Evolutionary conservation across 2,113 vertebrate species (phyloP).

Genomic region (Bombycilla garrulus): DNA sequence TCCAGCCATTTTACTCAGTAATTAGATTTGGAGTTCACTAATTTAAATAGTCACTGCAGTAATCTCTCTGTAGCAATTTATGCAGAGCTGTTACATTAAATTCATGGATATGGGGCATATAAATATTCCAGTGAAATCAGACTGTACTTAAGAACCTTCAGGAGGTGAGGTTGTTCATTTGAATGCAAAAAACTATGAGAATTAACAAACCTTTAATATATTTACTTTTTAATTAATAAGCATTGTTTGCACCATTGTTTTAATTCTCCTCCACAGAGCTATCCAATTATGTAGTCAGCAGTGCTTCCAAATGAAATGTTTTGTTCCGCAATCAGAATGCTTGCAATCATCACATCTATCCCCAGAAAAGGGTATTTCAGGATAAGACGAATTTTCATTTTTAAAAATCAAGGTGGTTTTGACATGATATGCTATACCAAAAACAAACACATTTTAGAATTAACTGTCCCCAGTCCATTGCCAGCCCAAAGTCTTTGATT

Average conservation of each 20-base stretch:
- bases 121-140: neutral
- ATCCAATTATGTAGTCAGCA: neutral
- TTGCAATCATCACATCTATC: neutral
- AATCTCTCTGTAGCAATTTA: neutral
- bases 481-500: neutral
- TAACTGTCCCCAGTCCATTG: neutral
- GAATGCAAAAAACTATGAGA: neutral
- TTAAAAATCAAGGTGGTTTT: neutral
- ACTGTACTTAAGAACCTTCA: neutral
- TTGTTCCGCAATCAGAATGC: neutral
- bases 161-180: neutral
- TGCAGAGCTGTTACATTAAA: neutral
- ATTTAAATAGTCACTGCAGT: slow-evolving; percentile 6
- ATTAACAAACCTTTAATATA: neutral
- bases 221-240: neutral
- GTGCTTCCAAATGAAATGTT: neutral
- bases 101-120: neutral
- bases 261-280: neutral
- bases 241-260: neutral
- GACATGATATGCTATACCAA: neutral
- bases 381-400: neutral
- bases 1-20: neutral
- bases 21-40: neutral
- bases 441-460: neutral
- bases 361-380: neutral